Base-by-base conservation (phyloP, 2,113 vertebrate genomes). In the Halichoerus grypus region DNA sequence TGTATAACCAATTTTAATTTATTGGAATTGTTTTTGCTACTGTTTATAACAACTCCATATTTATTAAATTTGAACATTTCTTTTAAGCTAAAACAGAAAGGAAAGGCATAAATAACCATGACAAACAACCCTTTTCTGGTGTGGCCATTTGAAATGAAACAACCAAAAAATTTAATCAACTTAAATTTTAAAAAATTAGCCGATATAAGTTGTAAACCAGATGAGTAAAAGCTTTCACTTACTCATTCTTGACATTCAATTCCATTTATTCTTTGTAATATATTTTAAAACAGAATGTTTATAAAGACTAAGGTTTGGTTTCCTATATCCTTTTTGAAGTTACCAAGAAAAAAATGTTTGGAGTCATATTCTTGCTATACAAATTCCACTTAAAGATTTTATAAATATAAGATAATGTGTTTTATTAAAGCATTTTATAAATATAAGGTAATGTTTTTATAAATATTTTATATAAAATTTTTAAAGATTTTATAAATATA, bases 251-350 rank as follows among this genome's bases (percentile, higher is more conserved):
- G 0, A 92, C 95, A 94, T 91, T 98, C 95, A 96, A 59, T 97
- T 97, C 93, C 88, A 98, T 92, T 97, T 98, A 97, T 98, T 98
- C 96, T 98, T 96, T 92, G 74, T 97, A 96, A 97, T 97, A 97
- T 97, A 98, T 98, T 98, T 98, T 96, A 96, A 98, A 98, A 94
- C 67, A 92, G 59, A 96, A 97, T 95, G 89, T 96, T 92, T 98
- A 9, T 92, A 96, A 92, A 96, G 61, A 63, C 94, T 65, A 91
- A 59, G 42, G 13, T 96, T 98, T 97, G 74, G 28, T 53, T 88
- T 87, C 46, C 63, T 92, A n/a, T 88, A 63, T 91, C 18, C 77
- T 91, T 95, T 89, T 97, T 86, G 61, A 95, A 39, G 51, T 91
- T 91, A 96, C 42, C 12, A 33, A 96, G 51, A 79, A 95, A 74